Evolutionary conservation across 2,797 vertebrate species (phyloP), one percentile per base, ranked within the genome.

Genomic region (Gambusia yucatana): DNA sequence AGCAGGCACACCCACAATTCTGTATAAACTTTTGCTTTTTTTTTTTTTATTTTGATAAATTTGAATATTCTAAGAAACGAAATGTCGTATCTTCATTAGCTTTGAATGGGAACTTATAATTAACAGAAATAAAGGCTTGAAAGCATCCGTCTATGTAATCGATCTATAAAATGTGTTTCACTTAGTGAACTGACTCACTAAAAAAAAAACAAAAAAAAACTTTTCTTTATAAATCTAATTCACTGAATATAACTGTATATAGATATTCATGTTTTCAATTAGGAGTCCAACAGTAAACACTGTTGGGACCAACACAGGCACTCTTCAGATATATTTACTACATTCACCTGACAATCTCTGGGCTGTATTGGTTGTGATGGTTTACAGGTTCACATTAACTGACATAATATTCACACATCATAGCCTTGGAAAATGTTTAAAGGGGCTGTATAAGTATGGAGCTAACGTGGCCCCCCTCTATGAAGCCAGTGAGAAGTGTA

Each of bases 391-490:
- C 76, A 75, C 1, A 52, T 80, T 65, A 83, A 63, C 50, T 76
- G 73, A 82, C 73, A 57, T 67, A 73, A 72, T 20, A 0, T 86
- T 85, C 44, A 74, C 67, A 83, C 80, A 86, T 80, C 47, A 73
- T 43, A 74, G 73, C 70, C 88, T 86, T 84, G 73, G 39, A 69
- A 84, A 88, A 87, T 63, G 76, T 57, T 71, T 78, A 84, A 88
- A 79, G 22, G 50, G 50, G 65, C 48, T 76, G 52, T 86, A 85
- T 80, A 88, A 77, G 72, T 75, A 61, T 41, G 77, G 73, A 87
- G 80, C 75, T 78, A 76, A 86, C 67, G 33, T 63, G 78, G 78
- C 43, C 72, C 47, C 47, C 81, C 81, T 46, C 48, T 63, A 80
- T 84, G 77, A 88, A 82, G 67, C 43, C 46, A 28, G 47, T 39